A percentile compares a stretch with the other conserved stretches of the same genome.
phyloP scores from a whole-genome alignment of 2,888 invertebrate genomes.

The Rhingia campestris region DNA sequence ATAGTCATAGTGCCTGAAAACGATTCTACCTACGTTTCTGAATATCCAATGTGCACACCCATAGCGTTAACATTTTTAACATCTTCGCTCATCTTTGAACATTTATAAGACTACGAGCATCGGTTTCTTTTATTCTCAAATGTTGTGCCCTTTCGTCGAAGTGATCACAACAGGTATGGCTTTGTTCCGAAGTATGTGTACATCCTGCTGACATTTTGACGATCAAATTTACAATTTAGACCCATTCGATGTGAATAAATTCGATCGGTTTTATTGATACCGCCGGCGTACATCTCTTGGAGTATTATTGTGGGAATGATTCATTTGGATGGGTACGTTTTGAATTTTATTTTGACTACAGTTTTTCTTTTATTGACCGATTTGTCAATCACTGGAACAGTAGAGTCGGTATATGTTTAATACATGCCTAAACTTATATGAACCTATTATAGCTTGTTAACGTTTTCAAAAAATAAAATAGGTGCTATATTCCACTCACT shows the following conservation, averaged over 20 bases:
- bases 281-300: slow-evolving; percentile 3
- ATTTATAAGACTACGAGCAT: neutral
- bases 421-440: no score
- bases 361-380: no score
- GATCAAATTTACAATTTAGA: slow-evolving; percentile 33
- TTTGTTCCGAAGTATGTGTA: slow-evolving; percentile 5
- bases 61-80: slow-evolving; percentile 15
- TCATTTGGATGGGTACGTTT: neutral
- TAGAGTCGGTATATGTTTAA: no score
- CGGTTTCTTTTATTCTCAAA: slow-evolving; percentile 4
- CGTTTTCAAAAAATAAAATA: no score
- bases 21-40: slow-evolving; percentile 9
- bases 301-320: slow-evolving; percentile 22
- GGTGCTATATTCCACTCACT: no score
- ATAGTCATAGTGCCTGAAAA: slow-evolving; percentile 1
- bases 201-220: slow-evolving; percentile 51
- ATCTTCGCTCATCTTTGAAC: neutral
- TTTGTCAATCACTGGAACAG: no score
- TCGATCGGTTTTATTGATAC: slow-evolving; percentile 36
- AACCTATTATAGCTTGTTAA: no score
- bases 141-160: slow-evolving; percentile 7
- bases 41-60: slow-evolving; percentile 19
- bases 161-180: slow-evolving; percentile 27
- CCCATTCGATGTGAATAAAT: slow-evolving; percentile 44
- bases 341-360: slow-evolving; percentile 1